Evolutionary conservation across 2,113 vertebrate species (phyloP), one percentile per base, ranked within the genome.

Genomic region (Ramphastos sulfuratus): DNA sequence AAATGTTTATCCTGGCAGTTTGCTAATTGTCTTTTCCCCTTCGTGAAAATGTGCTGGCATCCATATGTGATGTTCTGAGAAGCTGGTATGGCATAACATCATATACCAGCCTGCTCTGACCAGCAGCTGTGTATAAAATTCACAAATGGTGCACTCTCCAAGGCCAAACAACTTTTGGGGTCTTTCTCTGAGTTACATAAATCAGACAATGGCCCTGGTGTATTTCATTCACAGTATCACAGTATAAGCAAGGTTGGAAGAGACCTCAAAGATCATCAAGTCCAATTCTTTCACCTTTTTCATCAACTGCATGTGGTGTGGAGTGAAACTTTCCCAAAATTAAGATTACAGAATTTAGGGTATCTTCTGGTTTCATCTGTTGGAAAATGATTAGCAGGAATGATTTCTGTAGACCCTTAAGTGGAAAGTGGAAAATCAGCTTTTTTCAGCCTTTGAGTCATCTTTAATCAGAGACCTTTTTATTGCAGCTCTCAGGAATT

Each of bases 1-100:
- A 87, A 44, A 33, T 69, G 19, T 88, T 93, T 95, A 82, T 93
- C 44, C 58, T 96, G 85, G 72, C 88, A 92, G 85, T 73, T 81
- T 86, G 86, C 65, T 93, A 93, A 88, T 58, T 93, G 73, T 63
- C 11, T 2, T 90, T 94, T 94, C 61, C 61, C 61, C 35, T 88
- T 44, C 54, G 73, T 78, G 77, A 65, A 81, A 67, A 86, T 86
- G 35, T 85, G 80, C 31, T 88, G 93, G 54, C 58, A 58, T 86
- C 69, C 54, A 14, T 61, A 69, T 39, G 44, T 54, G 61, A 18
- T 75, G 48, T 17, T 91, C 44, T 78, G 72, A 71, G 83, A 90
- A 93, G 48, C 30, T 48, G 18, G 37, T 85, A 30, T 42, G 42
- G n/a, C 42, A 75, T 74, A 65, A 54, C 33, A 44, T 70, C 60